Conservation (phyloP, 2,888 invertebrate species). For the Stictocephala bisonia region DNA sequence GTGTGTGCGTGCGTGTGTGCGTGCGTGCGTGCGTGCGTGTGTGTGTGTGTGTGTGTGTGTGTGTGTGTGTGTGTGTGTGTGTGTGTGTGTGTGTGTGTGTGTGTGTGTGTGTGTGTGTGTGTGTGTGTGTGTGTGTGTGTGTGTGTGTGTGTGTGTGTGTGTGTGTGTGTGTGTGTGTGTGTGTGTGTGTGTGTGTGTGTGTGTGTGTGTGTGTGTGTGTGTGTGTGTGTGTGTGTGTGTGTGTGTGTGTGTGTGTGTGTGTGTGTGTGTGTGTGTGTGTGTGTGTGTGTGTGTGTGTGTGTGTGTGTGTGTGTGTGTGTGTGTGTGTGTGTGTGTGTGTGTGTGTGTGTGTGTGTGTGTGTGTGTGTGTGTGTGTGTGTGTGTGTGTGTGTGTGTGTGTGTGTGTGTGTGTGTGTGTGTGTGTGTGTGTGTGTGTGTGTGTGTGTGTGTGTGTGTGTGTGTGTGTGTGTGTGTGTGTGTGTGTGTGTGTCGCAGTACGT, state of each 20-base stretch:
- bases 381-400: conserved; percentile 39
- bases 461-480: conserved; percentile 39
- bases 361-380: conserved; percentile 39
- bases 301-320: conserved; percentile 39
- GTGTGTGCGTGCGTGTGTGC: conserved; percentile 35
- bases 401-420: conserved; percentile 39
- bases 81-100: conserved; percentile 37
- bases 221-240: conserved; percentile 39
- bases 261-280: conserved; percentile 21
- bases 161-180: conserved; percentile 37
- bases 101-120: conserved; percentile 39
- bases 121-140: conserved; percentile 38
- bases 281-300: conserved; percentile 36
- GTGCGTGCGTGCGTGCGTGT: conserved; percentile 33
- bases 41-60: conserved; percentile 37
- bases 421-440: conserved; percentile 39
- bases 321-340: conserved; percentile 38
- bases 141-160: conserved; percentile 38
- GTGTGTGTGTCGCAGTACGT: conserved; percentile 8
- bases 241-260: conserved; percentile 32
- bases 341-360: conserved; percentile 38
- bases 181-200: conserved; percentile 32
- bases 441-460: conserved; percentile 39
- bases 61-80: conserved; percentile 38
- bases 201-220: conserved; percentile 37